Conservation (phyloP, 2,797 vertebrate genomes). For the Phoebastria nigripes region DNA sequence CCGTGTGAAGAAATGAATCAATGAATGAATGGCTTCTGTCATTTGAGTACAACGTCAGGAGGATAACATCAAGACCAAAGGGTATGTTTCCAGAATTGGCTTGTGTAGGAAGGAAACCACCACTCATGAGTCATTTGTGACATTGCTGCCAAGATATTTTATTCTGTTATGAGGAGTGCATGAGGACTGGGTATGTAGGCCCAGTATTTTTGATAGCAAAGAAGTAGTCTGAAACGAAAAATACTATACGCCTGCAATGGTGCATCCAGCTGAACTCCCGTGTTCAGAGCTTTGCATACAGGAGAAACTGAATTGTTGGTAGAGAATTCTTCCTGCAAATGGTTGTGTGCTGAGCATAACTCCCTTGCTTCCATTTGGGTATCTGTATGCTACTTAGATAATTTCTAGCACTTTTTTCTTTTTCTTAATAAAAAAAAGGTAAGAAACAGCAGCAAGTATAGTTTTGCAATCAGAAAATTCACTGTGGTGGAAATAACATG, state of each 20-base stretch:
- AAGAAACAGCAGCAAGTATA: background rate
- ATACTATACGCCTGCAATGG: accelerated
- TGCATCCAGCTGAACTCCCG: background rate
- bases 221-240: background rate
- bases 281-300: background rate
- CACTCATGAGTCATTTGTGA: background rate
- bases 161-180: background rate
- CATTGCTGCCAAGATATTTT: background rate
- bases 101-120: background rate
- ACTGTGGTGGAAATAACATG: background rate
- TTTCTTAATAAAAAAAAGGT: background rate
- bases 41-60: background rate
- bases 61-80: background rate
- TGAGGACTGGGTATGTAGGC: background rate
- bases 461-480: background rate
- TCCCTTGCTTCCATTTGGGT: background rate
- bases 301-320: background rate
- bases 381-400: background rate
- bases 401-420: background rate
- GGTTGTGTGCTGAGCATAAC: background rate
- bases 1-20: background rate
- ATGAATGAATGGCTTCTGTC: slow-evolving; percentile 4
- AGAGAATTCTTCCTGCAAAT: background rate
- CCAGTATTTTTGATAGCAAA: background rate
- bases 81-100: background rate